phyloP scores from a whole-genome alignment of 2,113 vertebrate genomes.

The Neopipo cinnamomea region DNA sequence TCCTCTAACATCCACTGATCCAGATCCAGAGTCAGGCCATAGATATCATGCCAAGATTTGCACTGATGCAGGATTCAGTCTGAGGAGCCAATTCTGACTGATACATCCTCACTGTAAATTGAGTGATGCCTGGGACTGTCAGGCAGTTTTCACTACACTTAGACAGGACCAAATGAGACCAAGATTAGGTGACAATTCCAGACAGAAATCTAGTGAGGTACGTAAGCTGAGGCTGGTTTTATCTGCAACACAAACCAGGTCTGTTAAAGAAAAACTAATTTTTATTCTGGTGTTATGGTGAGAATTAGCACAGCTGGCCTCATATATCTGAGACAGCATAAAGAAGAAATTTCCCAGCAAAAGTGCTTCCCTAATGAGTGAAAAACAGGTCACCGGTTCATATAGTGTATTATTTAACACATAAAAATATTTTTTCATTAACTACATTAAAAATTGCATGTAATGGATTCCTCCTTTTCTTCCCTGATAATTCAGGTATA shows the following conservation, averaged over 20 bases:
- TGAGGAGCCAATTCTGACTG: not conserved
- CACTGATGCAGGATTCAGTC: not conserved
- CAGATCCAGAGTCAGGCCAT: not conserved
- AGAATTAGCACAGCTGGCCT: not conserved
- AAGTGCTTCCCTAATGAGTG: not conserved
- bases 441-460: not conserved
- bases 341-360: not conserved
- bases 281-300: not conserved
- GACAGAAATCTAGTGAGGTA: not conserved
- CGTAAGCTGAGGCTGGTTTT: not conserved
- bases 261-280: not conserved
- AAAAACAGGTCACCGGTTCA: not conserved
- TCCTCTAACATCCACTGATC: not conserved
- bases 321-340: not conserved
- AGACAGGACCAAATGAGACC: not conserved
- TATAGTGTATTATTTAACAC: not conserved
- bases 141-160: not conserved
- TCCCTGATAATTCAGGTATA: not conserved
- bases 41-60: not conserved
- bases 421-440: not conserved
- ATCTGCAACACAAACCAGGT: not conserved
- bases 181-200: not conserved
- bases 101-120: not conserved
- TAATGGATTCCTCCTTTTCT: not conserved
- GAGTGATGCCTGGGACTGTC: not conserved